Base-by-base conservation (phyloP, 2,888 invertebrate species). In the Mythimna vitellina region DNA sequence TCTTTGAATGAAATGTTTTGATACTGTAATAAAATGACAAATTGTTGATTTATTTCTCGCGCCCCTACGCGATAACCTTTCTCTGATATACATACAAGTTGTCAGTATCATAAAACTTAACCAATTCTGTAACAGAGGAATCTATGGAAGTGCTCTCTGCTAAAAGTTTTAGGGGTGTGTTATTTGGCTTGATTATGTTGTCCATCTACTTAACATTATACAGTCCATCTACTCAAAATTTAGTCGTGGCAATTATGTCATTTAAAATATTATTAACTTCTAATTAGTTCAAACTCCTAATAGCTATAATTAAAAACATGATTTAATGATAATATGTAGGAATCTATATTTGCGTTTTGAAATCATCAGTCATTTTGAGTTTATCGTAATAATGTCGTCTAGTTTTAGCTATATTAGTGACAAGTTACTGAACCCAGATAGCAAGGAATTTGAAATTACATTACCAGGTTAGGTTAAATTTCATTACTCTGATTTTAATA, bases 31-130 rank as follows among this genome's bases (percentile, higher is more conserved):
- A 56, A 60, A 70, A 32, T 68, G 8, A 78, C 72, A 75, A 75
- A 75, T 84, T 73, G 69, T 75, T 78, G 74, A 73, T 82, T 65
- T 79, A 65, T 69, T 75, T 84, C 70, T 70, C 78, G 81, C 74
- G 67, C 61, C 76, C 72, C 68, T 49, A 12, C 32, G 1, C 49
- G 86, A 84, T 83, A 86, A 81, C 83, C 85, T 65, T 32, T 70
- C 35, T 35, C 14, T 58, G 66, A 76, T 76, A 63, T 29, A 58
- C 46, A 38, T 38, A 62, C 38, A 61, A 73, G 68, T 62, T 78
- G 60, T 82, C 65, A 62, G 29, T 38, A 67, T 72, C 46, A 71
- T 73, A 56, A 66, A 66, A 81, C 57, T 62, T 68, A 65, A 73
- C 70, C n/a, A 78, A 78, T 64, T 65, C 57, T 68, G 42, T 65